Percentiles rank a stretch among this genome's conserved stretches.
These are phyloP conservation scores for Hemiscyllium ocellatum DNA, from an alignment of 2,113 vertebrate genomes.

Conservation along the genomic window DNA sequence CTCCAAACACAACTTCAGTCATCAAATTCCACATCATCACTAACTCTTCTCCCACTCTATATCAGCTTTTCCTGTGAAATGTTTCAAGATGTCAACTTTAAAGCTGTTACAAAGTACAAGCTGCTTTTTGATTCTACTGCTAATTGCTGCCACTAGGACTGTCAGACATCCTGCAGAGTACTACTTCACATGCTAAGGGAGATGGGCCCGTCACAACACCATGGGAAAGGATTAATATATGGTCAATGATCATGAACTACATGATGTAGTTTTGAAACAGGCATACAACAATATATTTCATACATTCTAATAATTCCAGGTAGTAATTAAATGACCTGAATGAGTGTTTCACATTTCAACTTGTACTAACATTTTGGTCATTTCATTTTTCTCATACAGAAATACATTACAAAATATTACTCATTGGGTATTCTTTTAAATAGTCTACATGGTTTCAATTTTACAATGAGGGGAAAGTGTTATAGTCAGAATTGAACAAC, in stretches of 20 bases:
- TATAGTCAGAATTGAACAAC: not conserved
- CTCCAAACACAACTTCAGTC: not conserved
- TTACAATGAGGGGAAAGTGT: not conserved
- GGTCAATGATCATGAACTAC: not conserved
- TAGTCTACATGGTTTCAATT: not conserved
- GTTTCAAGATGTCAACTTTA: not conserved
- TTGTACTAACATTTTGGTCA: not conserved
- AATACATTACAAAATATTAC: not conserved
- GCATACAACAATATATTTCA: not conserved
- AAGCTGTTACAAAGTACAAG: conserved; percentile 17
- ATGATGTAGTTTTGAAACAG: not conserved
- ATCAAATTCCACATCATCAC: not conserved
- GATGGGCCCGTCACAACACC: not conserved
- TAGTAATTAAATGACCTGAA: not conserved
- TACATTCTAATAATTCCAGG: not conserved
- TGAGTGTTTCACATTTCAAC: not conserved
- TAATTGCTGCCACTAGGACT: conserved; percentile 16
- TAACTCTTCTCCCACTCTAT: not conserved
- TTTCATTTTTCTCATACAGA: not conserved
- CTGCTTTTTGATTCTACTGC: not conserved
- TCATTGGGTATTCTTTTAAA: not conserved
- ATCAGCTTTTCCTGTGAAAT: not conserved
- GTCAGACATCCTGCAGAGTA: not conserved
- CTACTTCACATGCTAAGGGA: not conserved
- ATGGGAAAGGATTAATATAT: not conserved